These are phyloP conservation scores for Leuciscus idus DNA, from an alignment of 2,113 vertebrate species.

Conservation along the genomic window DNA sequence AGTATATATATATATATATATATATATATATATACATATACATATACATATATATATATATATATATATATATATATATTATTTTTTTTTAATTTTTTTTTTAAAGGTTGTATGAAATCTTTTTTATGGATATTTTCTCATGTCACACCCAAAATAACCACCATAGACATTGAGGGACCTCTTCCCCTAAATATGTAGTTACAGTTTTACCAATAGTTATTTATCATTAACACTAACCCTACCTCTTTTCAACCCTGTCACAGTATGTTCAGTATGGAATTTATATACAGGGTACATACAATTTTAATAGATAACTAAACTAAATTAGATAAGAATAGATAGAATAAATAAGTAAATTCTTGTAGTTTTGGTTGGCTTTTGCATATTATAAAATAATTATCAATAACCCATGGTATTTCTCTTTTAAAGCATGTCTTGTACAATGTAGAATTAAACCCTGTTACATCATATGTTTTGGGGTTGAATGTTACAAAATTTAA, in stretches of 20 bases:
- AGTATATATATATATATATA: neutral
- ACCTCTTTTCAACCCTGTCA: neutral
- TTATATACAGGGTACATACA: neutral
- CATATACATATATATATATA: too few species aligned
- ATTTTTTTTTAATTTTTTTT: too few species aligned
- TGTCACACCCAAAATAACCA: neutral
- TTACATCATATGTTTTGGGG: neutral
- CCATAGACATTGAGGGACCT: neutral
- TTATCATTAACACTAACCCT: neutral
- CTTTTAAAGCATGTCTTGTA: neutral
- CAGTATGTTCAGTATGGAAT: neutral
- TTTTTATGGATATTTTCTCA: neutral
- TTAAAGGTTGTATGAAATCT: too few species aligned
- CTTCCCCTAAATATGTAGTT: neutral
- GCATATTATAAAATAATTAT: neutral
- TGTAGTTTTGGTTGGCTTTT: neutral
- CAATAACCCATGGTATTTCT: neutral
- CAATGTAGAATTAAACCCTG: neutral
- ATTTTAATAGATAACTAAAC: neutral
- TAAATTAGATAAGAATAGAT: neutral
- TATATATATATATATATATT: too few species aligned
- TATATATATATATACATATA: too few species aligned
- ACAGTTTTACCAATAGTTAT: neutral
- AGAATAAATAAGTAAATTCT: neutral
- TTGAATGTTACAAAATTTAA: neutral